These are phyloP conservation scores for Tenualosa thibaudeaui DNA, from an alignment of 2,797 vertebrate species.

Conservation along the genomic window DNA sequence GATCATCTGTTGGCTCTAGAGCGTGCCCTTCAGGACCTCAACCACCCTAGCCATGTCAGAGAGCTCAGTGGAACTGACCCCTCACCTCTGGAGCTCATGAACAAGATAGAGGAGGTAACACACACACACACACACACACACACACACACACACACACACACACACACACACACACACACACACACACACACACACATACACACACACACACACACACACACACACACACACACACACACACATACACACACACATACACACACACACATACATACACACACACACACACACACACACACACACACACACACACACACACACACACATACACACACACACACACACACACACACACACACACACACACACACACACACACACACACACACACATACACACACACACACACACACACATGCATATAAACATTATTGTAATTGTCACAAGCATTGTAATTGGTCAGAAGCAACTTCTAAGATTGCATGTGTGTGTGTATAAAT, in stretches of 20 bases:
- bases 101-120: conserved; percentile 67
- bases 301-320: neutral
- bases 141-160: neutral
- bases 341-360: neutral
- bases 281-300: neutral
- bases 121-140: conserved; percentile 6
- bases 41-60: conserved; percentile 63
- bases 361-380: conserved; percentile 8
- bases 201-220: neutral
- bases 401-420: neutral
- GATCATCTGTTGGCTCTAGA: conserved; percentile 77
- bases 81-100: conserved; percentile 74
- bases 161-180: neutral
- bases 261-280: neutral
- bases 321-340: neutral
- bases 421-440: neutral
- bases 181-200: neutral
- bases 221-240: neutral
- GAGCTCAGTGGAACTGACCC: conserved; percentile 79
- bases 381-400: conserved; percentile 4
- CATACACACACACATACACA: neutral
- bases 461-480: too few relatives aligned
- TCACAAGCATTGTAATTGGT: too few relatives aligned
- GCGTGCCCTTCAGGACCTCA: conserved; percentile 63
- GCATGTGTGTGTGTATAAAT: too few relatives aligned